Evolutionary conservation across 2,888 invertebrate genomes (phyloP).

Genomic region (Trichacis sp.): DNA sequence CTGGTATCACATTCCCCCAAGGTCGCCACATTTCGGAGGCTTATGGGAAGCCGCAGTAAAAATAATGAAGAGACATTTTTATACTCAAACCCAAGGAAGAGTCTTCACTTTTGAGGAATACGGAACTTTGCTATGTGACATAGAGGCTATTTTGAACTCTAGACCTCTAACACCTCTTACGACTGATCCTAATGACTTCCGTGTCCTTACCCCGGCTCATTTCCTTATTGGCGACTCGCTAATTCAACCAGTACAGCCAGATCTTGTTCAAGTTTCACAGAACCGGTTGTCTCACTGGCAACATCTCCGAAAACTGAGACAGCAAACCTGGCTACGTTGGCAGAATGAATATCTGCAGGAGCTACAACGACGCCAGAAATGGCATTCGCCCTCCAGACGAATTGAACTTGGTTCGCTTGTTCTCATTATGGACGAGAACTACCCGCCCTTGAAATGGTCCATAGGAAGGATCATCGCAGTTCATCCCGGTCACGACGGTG

Average conservation of each 20-base stretch:
- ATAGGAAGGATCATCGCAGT: neutral
- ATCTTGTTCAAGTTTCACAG: constrained; percentile 17
- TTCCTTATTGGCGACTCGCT: constrained; percentile 50
- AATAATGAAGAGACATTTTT: constrained; percentile 11
- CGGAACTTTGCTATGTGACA: constrained; percentile 8
- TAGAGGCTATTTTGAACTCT: constrained; percentile 21
- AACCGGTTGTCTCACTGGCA: constrained; percentile 18
- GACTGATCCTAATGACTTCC: constrained; percentile 36
- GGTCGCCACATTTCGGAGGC: constrained; percentile 8
- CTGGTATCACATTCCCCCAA: constrained; percentile 12
- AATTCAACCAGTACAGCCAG: constrained; percentile 34
- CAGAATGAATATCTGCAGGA: constrained; percentile 18
- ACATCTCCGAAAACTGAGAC: constrained; percentile 10
- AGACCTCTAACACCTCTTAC: constrained; percentile 36
- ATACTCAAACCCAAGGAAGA: neutral
- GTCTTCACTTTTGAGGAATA: constrained; percentile 13
- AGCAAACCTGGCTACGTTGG: constrained; percentile 16
- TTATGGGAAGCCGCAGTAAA: constrained; percentile 14
- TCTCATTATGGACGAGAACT: constrained; percentile 8
- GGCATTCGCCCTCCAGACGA: neutral
- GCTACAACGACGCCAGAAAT: constrained; percentile 8
- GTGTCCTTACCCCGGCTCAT: constrained; percentile 51
- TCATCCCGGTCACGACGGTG: constrained; percentile 10
- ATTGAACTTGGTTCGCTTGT: constrained; percentile 12
- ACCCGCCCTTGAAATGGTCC: constrained; percentile 8